Evolutionary conservation across 1,140 invertebrate species (phyloP).

Genomic region (Meloidogyne exigua): DNA sequence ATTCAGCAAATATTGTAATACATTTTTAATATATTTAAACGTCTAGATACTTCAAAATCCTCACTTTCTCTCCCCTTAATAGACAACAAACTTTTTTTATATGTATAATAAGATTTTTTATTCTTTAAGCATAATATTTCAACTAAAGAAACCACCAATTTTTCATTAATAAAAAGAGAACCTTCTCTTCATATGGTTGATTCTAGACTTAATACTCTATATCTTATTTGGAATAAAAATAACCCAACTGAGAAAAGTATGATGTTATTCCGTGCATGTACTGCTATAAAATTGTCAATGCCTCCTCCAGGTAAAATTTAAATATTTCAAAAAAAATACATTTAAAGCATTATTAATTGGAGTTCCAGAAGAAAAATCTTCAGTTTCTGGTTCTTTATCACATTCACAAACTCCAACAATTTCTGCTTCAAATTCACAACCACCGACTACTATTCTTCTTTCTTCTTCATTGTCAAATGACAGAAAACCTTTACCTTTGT

Average conservation of each 20-base stretch:
- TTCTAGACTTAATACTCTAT: slow-evolving; percentile 34
- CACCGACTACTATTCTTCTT: slow-evolving; percentile 46
- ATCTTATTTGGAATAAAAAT: slow-evolving; percentile 26
- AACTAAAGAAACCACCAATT: background rate
- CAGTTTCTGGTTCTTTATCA: slow-evolving; percentile 17
- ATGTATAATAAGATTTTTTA: too few species aligned
- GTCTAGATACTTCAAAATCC: too few species aligned
- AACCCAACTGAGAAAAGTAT: slow-evolving; percentile 9
- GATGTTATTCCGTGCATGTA: slow-evolving; percentile 37
- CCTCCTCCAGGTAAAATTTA: slow-evolving; percentile 45
- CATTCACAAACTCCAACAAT: slow-evolving; percentile 39
- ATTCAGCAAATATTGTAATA: slow-evolving; percentile 28
- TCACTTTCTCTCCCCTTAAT: too few species aligned
- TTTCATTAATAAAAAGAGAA: background rate
- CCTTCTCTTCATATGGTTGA: slow-evolving; percentile 28
- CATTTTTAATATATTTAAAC: too few species aligned
- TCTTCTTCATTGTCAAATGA: slow-evolving; percentile 44
- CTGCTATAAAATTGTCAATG: slow-evolving; percentile 47
- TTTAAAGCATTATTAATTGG: slow-evolving; percentile 52
- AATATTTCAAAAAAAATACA: background rate
- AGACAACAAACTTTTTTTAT: too few species aligned
- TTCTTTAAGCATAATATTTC: background rate
- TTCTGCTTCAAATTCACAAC: slow-evolving; percentile 14
- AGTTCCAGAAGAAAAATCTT: slow-evolving; percentile 43
- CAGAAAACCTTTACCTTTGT: slow-evolving; percentile 52